Evolutionary conservation across 2,797 vertebrate species (phyloP), one percentile per base, ranked within the genome.

Genomic region (Iguana delicatissima): DNA sequence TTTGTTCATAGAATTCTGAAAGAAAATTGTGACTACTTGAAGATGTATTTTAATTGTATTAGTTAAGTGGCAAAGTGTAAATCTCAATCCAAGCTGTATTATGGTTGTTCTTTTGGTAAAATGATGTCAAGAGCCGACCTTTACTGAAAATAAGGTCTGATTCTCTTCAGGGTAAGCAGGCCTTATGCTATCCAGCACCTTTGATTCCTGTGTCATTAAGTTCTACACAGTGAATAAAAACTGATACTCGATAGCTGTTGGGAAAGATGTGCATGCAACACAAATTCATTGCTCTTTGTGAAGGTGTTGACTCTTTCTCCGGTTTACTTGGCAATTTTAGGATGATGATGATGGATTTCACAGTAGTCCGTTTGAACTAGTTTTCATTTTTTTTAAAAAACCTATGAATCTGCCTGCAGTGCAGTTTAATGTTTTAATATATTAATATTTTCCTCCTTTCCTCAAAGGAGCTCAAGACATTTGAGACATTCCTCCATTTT

Each of bases 221-320:
- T 14, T 35, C 14, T 74, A 35, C n/a, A 74, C 6, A 20, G 13
- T 18, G 72, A 74, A 74, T 74, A 74, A 74, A 74, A 14, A 26
- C 16, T 35, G n/a, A 6, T n/a, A n/a, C 3, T 13, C n/a, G 4
- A 18, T 74, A 16, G 1, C 55, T 74, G 35, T 12, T 86, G 55
- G 29, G 69, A 26, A 26, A 26, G 38, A 7, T 84, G 42, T 72
- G 1, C 79, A 93, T 90, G 90, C 77, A 88, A 94, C 90, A 35
- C 81, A 72, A 13, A 83, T 22, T 59, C 80, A 24, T 82, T 82
- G 57, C 20, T 57, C 29, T 20, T 81, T 32, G 20, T 55, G n/a
- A 18, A 2, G 52, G 22, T 57, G 80, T 38, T 76, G 84, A 92
- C 80, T 22, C 86, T 46, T 7, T 80, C 18, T 16, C 77, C 8